Evolutionary conservation across 2,113 vertebrate species (phyloP), one percentile per base, ranked within the genome.

Genomic region (Chlamydotis undulata): DNA sequence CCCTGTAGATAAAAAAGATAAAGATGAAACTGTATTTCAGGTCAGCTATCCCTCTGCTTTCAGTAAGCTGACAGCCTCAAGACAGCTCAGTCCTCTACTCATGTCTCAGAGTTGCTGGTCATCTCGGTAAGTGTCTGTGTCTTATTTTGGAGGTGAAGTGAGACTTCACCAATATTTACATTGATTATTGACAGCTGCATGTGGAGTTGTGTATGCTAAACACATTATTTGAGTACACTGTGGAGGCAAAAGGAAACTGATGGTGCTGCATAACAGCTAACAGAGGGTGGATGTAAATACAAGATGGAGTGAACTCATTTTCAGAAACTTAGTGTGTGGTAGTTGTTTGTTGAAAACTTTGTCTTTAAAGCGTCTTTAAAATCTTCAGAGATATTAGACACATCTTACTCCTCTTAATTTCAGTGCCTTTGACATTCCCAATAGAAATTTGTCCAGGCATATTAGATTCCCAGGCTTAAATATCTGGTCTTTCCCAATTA

Each of bases 41-140:
- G 98, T 99, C 85, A 99, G 99, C 98, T 99, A 98, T 7, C 99
- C 99, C 1, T 99, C 99, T 31, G 99, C 99, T 93, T 99, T 99
- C 96, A 99, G 99, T 98, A 99, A 99, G 92, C 47, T 99, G 91
- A 98, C 98, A 4, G 97, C 98, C 43, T 98, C 99, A 70, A 98
- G 98, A 87, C 99, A 98, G 25, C 98, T 98, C 84, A 99, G 99
- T 89, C 99, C 99, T 43, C 90, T 98, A 47, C 92, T 98, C 33
- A 49, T 98, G 21, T 97, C 99, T 83, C 99, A 99, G 87, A 98
- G 99, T 64, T 99, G 98, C 53, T 99, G 99, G 99, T 99, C 99
- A 35, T 99, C 99, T 60, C 98, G 99, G 99, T 99, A 87, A 98
- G 97, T 94, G 39, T 56, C 37, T 71, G 8, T 60, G 18, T 65